A percentile compares a stretch with the other conserved stretches of the same genome.
Conservation (phyloP, 2,797 vertebrate genomes). For the Anguilla megastoma region DNA sequence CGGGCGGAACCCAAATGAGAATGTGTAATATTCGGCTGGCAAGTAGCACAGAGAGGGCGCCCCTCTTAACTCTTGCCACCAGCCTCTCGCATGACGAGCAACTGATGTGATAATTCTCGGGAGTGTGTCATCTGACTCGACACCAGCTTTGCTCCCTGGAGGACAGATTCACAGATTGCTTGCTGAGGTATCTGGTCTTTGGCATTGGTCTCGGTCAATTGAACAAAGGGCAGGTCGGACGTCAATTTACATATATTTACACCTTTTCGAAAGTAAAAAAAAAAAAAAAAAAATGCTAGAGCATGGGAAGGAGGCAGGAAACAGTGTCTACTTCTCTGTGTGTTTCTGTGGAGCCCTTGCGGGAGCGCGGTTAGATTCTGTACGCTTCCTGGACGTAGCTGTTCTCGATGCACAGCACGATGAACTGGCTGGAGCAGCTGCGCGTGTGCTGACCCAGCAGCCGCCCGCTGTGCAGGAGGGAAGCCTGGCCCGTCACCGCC, state of each 20-base stretch:
- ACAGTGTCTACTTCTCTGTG: constrained; percentile 57
- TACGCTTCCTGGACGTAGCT: constrained; percentile 67
- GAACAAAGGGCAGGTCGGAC: constrained; percentile 53
- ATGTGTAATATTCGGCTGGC: constrained; percentile 24
- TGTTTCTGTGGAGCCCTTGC: constrained; percentile 27
- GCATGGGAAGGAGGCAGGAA: constrained; percentile 48
- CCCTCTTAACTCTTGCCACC: constrained; percentile 56
- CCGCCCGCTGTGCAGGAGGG: constrained; percentile 78
- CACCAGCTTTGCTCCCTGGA: constrained; percentile 32
- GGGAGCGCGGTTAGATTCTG: constrained; percentile 56
- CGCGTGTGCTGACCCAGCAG: constrained; percentile 87
- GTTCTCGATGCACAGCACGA: constrained; percentile 94
- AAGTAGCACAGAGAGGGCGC: constrained; percentile 30
- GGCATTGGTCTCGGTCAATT: constrained; percentile 43
- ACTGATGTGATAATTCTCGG: constrained; percentile 14
- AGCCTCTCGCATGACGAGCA: constrained; percentile 30
- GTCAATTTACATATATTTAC: constrained; percentile 74
- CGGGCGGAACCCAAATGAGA: constrained; percentile 34
- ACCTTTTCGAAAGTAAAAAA: constrained; percentile 46
- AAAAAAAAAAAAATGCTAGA: constrained; percentile 53
- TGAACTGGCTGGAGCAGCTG: constrained; percentile 85
- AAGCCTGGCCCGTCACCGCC: constrained; percentile 84
- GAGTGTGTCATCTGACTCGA: background rate
- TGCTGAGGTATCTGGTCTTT: constrained; percentile 74
- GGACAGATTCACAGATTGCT: constrained; percentile 34